Conservation (phyloP, 2,797 vertebrate genomes). For the Mastacembelus armatus region DNA sequence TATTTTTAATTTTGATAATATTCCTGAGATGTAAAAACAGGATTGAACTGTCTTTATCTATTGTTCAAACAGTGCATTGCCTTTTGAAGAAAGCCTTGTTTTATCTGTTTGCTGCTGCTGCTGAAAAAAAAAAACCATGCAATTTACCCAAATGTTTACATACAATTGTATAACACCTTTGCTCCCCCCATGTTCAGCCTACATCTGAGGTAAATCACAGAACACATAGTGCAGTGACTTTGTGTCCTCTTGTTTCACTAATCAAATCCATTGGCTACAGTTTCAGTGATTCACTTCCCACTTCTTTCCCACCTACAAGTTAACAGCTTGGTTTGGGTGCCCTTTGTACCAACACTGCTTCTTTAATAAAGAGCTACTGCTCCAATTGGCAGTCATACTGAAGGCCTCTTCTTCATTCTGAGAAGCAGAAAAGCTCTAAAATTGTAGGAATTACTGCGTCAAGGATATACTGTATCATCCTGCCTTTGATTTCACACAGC, state of each 20-base stretch:
- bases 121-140: background rate
- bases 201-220: background rate
- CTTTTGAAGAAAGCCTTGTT: too few relatives aligned
- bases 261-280: conserved; percentile 26
- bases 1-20: too few relatives aligned
- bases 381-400: conserved; percentile 26
- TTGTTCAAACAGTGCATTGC: too few relatives aligned
- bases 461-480: background rate
- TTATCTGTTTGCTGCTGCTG: background rate
- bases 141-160: background rate
- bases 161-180: background rate
- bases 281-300: conserved; percentile 16
- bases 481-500: conserved; percentile 19
- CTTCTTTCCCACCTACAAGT: conserved; percentile 12
- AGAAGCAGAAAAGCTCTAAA: conserved; percentile 17
- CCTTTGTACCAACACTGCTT: conserved; percentile 21
- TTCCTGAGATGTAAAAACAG: too few relatives aligned
- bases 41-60: too few relatives aligned
- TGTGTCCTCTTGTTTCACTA: conserved; percentile 7
- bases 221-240: background rate
- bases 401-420: background rate
- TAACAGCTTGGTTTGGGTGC: conserved; percentile 25
- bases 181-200: background rate
- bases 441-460: conserved; percentile 18
- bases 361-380: conserved; percentile 36